These are phyloP conservation scores for Rhabditophanes sp. DNA, from an alignment of 2,888 invertebrate genomes.

Conservation along the genomic window DNA sequence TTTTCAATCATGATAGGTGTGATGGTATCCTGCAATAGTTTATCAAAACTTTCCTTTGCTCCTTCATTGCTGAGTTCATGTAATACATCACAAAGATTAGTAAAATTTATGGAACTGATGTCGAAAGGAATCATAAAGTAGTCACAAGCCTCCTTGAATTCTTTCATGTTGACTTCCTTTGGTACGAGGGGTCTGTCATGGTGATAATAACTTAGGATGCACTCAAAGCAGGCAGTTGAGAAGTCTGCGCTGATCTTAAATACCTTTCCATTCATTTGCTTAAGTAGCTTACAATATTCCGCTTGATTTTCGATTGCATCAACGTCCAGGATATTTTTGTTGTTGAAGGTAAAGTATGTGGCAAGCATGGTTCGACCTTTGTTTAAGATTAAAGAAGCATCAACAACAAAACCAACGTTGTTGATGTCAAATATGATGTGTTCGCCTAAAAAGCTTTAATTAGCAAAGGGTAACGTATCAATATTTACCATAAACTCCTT, in stretches of 20 bases:
- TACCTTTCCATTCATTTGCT: conserved; percentile 88
- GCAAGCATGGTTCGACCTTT: conserved; percentile 99
- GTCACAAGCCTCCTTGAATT: conserved; percentile 91
- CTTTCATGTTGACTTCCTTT: conserved; percentile 82
- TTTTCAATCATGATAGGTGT: conserved; percentile 79
- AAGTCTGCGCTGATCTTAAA: conserved; percentile 60
- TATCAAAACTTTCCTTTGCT: conserved; percentile 87
- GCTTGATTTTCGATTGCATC: conserved; percentile 44
- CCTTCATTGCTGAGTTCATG: conserved; percentile 98
- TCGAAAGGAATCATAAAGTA: conserved; percentile 93
- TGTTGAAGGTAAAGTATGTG: conserved; percentile 27
- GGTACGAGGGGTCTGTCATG: conserved; percentile 55
- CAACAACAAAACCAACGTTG: conserved; percentile 67
- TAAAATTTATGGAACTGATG: conserved; percentile 66
- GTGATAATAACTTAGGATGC: conserved; percentile 57
- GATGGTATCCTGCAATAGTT: conserved; percentile 81
- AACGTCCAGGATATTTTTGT: conserved; percentile 1
- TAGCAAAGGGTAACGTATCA: too few species aligned
- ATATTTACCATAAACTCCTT: conserved; percentile 15
- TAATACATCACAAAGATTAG: conserved; percentile 59
- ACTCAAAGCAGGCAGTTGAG: conserved; percentile 78
- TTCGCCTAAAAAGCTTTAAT: conserved; percentile 32
- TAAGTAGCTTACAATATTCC: conserved; percentile 57
- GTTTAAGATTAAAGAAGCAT: too few species aligned
- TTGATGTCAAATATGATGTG: conserved; percentile 81